Evolutionary conservation across 2,797 vertebrate genomes (phyloP), one percentile per base, ranked within the genome.

Genomic region (Gymnopithys bicolor): DNA sequence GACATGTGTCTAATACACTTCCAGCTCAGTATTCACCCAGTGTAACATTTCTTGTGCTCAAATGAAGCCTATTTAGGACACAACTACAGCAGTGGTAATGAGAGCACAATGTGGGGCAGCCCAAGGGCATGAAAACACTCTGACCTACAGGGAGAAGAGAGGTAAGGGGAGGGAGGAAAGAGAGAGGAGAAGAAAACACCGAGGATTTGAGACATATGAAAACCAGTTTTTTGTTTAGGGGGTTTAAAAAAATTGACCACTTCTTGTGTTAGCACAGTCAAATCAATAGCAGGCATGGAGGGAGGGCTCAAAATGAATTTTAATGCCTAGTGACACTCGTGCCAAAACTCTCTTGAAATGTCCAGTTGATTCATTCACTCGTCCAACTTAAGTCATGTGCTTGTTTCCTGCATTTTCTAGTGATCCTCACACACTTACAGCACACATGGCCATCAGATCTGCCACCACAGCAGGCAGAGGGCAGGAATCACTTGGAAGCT

Each of bases 391-490:
- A 71, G 97, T 95, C 92, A 94, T 14, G 55, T 78, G 64, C 84
- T 94, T 92, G 69, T 87, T 95, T 89, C 64, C 81, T 95, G 87
- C 56, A 73, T 96, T 97, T 97, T 88, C 84, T 95, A 97, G 96
- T 91, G 96, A 95, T 87, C 66, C 94, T 95, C 75, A 93, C 24
- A 60, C 23, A 59, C 78, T 92, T 95, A 67, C 87, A 93, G 88
- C 19, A 4, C 77, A 90, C 92, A 75, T 16, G 78, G 84, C 84
- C 96, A 97, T 96, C 92, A 95, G 89, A 89, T 79, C 85, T 95
- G 96, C 77, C 96, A 96, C 94, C 97, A 95, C 89, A 58, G 80
- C 51, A 86, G 93, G 90, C 53, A 97, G 95, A 97, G 96, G 70
- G 84, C 82, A 93, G 91, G 90, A 97, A 97, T 96, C 91, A 89